Conservation (phyloP, 2,113 vertebrate genomes). For the Sceloporus undulatus region DNA sequence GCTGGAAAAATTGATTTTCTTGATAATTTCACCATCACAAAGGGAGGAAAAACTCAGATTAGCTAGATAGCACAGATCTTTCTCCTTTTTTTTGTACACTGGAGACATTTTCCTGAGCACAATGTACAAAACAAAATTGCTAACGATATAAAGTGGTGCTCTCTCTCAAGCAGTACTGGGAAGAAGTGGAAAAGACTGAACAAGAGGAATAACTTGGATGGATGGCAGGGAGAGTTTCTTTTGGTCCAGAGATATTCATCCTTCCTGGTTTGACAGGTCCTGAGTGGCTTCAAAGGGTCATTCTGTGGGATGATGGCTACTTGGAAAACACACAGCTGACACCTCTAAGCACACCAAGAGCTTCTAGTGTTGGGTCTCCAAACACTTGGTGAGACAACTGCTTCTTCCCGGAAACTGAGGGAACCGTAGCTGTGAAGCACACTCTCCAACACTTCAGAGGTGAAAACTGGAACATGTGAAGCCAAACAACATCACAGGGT, state of each 20-base stretch:
- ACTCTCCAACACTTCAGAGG: no score
- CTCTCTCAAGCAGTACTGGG: not conserved
- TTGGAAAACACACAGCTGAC: accelerated
- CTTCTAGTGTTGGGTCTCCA: not conserved
- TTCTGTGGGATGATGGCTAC: not conserved
- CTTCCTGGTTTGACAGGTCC: accelerated
- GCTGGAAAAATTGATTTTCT: conserved; percentile 58
- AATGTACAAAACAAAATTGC: conserved; percentile 39
- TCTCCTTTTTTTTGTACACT: not conserved
- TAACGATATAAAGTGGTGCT: not conserved
- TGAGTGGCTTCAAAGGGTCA: no score
- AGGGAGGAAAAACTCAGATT: conserved; percentile 57
- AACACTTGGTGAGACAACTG: not conserved
- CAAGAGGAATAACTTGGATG: not conserved
- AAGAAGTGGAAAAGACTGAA: not conserved
- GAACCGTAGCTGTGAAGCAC: not conserved
- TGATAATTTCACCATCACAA: conserved; percentile 61
- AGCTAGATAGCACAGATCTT: conserved; percentile 49
- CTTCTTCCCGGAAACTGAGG: not conserved
- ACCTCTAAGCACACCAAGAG: not conserved
- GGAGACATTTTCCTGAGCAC: conserved; percentile 57
- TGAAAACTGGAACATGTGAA: no score
- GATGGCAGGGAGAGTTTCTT: not conserved
- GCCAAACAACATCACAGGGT: no score
- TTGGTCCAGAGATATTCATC: conserved; percentile 14